Base-by-base conservation (phyloP, 2,113 vertebrate species). In the Pangasianodon hypophthalmus region DNA sequence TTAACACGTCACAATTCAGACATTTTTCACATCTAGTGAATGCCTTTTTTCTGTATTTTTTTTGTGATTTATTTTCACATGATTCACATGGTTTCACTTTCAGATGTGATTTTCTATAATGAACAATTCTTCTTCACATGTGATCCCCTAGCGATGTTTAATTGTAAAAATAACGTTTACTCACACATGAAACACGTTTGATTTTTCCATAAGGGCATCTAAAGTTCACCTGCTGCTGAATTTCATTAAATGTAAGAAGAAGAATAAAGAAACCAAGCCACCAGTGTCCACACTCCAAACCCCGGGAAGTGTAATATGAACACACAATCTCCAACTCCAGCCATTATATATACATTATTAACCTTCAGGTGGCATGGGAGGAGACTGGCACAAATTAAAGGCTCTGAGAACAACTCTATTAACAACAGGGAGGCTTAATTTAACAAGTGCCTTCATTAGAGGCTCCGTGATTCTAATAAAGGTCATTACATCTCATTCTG, bases 401-500 rank as follows among this genome's bases (percentile, higher is more conserved):
- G 50, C 52, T 83, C 24, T 10, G 75, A 52, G 87, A 88, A 84
- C 37, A 46, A 24, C 46, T 82, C 87, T 54, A 83, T 88, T 83
- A 88, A 83, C n/a, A 37, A 84, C 18, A 84, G 37, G 52, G 67
- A 58, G 67, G 62, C 67, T 73, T 75, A 88, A 84, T 88, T 67
- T 88, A 83, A 84, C 88, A 84, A 84, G 32, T 3, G 6, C 64
- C 81, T 73, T 84, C 67, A 88, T 88, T 88, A 60, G 48, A 71
- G 64, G 16, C 81, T 32, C 81, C 13, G 67, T 60, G 67, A 81
- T 84, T 88, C 62, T 71, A 54, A 71, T 44, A 88, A 88, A 88
- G 87, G 87, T 84, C 64, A 88, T 73, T 88, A 44, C 44, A 44
- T 71, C 48, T 54, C 32, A 10, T 71, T 69, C 79, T 29, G 73